Conservation (phyloP, 2,113 vertebrate genomes). For the Dermatemys mawii region DNA sequence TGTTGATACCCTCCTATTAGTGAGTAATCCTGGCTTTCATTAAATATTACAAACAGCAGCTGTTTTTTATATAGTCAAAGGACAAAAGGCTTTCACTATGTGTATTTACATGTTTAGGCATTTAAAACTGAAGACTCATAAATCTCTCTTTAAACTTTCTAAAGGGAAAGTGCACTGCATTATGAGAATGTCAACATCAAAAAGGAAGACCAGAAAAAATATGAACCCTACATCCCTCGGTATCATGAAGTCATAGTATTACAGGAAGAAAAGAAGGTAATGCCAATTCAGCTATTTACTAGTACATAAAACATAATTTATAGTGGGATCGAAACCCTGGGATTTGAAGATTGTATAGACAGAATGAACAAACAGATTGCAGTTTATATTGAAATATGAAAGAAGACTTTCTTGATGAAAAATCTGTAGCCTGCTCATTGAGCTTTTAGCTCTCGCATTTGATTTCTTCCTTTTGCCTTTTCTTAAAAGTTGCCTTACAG, state of each 20-base stretch:
- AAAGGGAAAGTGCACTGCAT: conserved; percentile 70
- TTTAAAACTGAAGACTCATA: conserved; percentile 64
- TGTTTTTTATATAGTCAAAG: conserved; percentile 67
- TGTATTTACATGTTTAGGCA: conserved; percentile 43
- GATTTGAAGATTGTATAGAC: conserved; percentile 31
- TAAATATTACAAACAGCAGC: conserved; percentile 44
- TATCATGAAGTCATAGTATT: conserved; percentile 78
- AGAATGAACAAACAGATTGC: neutral
- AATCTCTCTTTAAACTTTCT: conserved; percentile 72
- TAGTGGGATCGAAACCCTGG: neutral
- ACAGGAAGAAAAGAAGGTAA: conserved; percentile 82
- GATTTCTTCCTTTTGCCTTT: neutral
- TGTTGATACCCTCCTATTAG: neutral
- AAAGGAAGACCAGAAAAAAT: conserved; percentile 73
- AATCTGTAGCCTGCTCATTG: neutral
- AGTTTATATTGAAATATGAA: conserved; percentile 26
- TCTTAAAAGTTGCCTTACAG: neutral
- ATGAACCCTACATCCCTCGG: conserved; percentile 72
- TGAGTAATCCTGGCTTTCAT: conserved; percentile 28
- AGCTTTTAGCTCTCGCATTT: neutral
- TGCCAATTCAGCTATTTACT: conserved; percentile 31
- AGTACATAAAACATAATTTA: conserved; percentile 53
- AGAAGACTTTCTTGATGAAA: conserved; percentile 24
- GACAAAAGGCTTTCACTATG: conserved; percentile 43
- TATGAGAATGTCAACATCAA: conserved; percentile 84